A percentile compares a stretch with the other conserved stretches of the same genome.
Evolutionary conservation across 1,140 invertebrate species (phyloP).

Genomic region (Pseudoatta argentina): DNA sequence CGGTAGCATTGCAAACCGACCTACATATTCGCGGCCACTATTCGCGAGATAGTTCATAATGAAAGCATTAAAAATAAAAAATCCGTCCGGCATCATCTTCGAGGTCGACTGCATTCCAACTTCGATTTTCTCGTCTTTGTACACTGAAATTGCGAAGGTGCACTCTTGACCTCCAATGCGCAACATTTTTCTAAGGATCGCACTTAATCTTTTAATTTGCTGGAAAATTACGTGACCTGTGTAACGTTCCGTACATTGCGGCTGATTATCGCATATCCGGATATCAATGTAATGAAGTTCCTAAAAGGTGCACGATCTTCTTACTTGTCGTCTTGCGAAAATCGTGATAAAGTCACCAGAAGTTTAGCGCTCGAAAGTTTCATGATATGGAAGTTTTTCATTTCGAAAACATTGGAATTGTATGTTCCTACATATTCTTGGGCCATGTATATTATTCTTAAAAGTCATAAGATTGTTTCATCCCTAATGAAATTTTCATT

Average conservation of each 20-base stretch:
- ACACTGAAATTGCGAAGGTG: constrained; percentile 19
- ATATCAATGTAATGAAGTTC: constrained; percentile 22
- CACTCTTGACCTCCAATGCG: not conserved
- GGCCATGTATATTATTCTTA: not conserved
- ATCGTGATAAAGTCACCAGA: not conserved
- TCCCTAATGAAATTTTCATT: constrained; percentile 12
- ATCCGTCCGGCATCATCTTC: constrained; percentile 28
- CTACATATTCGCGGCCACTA: constrained; percentile 49
- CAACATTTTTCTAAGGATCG: constrained; percentile 2
- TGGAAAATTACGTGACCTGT: constrained; percentile 37
- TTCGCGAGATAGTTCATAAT: constrained; percentile 59
- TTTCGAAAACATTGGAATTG: constrained; percentile 11
- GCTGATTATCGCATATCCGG: not conserved
- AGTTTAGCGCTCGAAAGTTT: not conserved
- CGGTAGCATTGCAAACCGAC: constrained; percentile 67
- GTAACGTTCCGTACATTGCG: not conserved
- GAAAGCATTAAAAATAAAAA: constrained; percentile 79
- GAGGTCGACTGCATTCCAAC: constrained; percentile 16
- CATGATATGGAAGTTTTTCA: constrained; percentile 26
- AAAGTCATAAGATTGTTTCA: not conserved
- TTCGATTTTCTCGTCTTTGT: constrained; percentile 40
- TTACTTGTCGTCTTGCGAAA: not conserved
- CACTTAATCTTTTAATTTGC: constrained; percentile 43
- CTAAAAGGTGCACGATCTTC: not conserved
- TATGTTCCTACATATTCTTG: not conserved